phyloP scores from a whole-genome alignment of 2,113 vertebrate genomes.

The Saguinus imperator region DNA sequence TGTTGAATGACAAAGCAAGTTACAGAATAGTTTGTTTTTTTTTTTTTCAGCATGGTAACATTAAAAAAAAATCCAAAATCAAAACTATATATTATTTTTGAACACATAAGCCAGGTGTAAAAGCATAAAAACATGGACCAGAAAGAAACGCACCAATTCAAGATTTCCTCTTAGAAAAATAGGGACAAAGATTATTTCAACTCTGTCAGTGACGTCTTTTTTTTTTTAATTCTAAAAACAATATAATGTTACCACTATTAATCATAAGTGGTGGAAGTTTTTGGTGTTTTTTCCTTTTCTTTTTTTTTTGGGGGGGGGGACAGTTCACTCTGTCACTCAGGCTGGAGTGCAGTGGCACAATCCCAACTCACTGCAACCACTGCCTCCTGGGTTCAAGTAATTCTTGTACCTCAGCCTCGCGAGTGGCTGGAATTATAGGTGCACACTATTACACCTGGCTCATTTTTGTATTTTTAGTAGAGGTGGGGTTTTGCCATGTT shows the following conservation, averaged over 20 bases:
- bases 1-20: background rate
- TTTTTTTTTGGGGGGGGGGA: no score
- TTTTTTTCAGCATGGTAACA: background rate
- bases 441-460: no score
- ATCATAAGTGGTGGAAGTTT: background rate
- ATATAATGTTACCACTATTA: background rate
- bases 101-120: background rate
- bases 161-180: background rate
- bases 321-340: no score
- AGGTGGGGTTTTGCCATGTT: no score
- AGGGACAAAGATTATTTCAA: background rate
- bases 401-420: no score
- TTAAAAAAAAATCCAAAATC: background rate
- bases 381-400: no score
- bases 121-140: background rate
- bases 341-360: no score
- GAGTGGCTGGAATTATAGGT: no score
- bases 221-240: background rate
- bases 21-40: background rate
- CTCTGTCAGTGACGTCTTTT: background rate
- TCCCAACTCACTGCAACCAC: no score
- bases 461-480: no score
- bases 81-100: constrained; percentile 14
- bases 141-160: background rate
- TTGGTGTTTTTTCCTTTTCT: no score